Base-by-base conservation (phyloP, 2,797 vertebrate genomes). In the Perodicticus potto region DNA sequence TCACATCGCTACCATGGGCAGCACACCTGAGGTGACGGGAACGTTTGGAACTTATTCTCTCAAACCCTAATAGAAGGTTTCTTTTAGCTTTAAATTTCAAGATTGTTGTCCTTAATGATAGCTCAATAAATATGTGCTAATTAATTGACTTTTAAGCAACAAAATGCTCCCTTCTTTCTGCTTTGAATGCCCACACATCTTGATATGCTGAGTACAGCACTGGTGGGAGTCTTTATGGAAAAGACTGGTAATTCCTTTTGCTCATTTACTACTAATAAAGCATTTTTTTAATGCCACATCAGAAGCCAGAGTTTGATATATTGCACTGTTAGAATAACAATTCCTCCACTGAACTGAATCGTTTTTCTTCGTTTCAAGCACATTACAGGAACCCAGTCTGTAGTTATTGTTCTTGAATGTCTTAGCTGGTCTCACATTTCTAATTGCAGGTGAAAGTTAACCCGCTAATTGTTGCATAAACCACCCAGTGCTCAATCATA, bases 371-470 rank as follows among this genome's bases (percentile, higher is more conserved):
- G 85, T 95, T 84, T n/a, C 40, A 63, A 92, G 32, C 27, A 69
- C 73, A 78, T 43, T 22, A 61, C n/a, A 86, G 89, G 49, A 91
- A 61, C 12, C 27, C 1, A 32, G 22, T 22, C 77, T 80, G 20
- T 22, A 87, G 37, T 7, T 27, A 13, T 34, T 59, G 17, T 67
- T 91, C 70, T 63, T 53, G 27, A 20, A 5, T 10, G 16, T 87
- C 67, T 61, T 37, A 53, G 40, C 16, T 81, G 55, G 63, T 61
- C 45, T n/a, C 53, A 73, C 27, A 29, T 73, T 91, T 91, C 57
- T 93, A 89, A 94, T 78, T 94, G 32, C 84, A 73, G 90, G 34
- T 59, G 92, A 89, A 96, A 96, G 70, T 80, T 92, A 89, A 84
- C 55, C 89, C 76, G 23, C 20, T 91, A 61, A 85, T 78, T 86